These are phyloP conservation scores for Lucinisca nassula DNA, from an alignment of 2,888 invertebrate species.

Conservation along the genomic window DNA sequence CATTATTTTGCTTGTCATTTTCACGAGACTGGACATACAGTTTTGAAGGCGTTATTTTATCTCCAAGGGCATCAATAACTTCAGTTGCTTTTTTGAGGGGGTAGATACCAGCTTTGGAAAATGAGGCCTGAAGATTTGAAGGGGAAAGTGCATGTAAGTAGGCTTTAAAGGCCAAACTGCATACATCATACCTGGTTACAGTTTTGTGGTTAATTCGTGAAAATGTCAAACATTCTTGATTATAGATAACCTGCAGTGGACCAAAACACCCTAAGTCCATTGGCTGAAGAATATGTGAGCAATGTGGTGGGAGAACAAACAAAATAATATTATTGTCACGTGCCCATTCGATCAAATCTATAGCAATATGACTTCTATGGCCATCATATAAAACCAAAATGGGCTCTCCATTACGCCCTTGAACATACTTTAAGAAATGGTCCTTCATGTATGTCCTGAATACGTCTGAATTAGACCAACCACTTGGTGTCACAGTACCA, in stretches of 20 bases:
- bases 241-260: neutral
- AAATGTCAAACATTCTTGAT: neutral
- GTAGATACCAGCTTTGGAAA: neutral
- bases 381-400: constrained; percentile 37
- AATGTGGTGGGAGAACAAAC: constrained; percentile 2
- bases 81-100: neutral
- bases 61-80: neutral
- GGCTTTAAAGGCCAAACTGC: neutral
- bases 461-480: constrained; percentile 44
- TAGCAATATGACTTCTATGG: constrained; percentile 13
- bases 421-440: constrained; percentile 39
- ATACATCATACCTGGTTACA: neutral
- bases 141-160: neutral
- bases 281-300: constrained; percentile 25
- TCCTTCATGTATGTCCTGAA: constrained; percentile 30
- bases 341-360: constrained; percentile 43
- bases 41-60: neutral
- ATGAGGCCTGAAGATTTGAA: neutral
- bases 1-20: neutral
- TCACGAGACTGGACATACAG: neutral
- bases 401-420: neutral
- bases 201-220: neutral
- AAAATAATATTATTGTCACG: too few species aligned
- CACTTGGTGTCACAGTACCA: constrained; percentile 17
- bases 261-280: neutral